Conservation (phyloP, 2,113 vertebrate species). For the Myxocyprinus asiaticus region DNA sequence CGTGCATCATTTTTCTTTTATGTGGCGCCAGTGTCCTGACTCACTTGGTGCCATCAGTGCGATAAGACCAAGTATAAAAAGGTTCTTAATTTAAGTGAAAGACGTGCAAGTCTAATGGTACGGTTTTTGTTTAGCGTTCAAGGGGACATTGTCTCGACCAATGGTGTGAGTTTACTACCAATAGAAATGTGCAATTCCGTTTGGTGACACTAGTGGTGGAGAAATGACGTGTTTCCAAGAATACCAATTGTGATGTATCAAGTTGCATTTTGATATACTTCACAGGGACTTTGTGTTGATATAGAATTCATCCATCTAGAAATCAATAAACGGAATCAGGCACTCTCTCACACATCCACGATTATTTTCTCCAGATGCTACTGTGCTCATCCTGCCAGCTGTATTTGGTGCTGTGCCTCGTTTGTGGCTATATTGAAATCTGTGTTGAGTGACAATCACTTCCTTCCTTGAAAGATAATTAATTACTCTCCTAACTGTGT, state of each 20-base stretch:
- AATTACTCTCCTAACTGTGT: slow-evolving; percentile 43
- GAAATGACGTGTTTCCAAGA: neutral
- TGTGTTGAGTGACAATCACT: slow-evolving; percentile 52
- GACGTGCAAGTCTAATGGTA: too few species aligned
- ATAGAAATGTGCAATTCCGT: too few species aligned
- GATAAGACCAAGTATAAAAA: too few species aligned
- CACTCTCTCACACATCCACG: too few species aligned
- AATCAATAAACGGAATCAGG: slow-evolving; percentile 20
- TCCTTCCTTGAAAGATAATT: slow-evolving; percentile 53
- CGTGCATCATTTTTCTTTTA: neutral
- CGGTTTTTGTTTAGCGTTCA: too few species aligned
- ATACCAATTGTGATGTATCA: neutral
- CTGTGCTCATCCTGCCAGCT: slow-evolving; percentile 41
- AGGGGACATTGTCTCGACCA: too few species aligned
- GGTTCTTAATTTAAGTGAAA: too few species aligned
- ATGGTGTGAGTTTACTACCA: too few species aligned
- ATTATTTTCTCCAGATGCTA: slow-evolving; percentile 46
- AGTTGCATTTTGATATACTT: neutral
- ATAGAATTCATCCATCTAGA: slow-evolving; percentile 1
- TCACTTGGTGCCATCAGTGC: neutral
- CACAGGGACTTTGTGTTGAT: neutral
- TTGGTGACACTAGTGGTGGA: too few species aligned
- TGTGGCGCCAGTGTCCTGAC: too few species aligned
- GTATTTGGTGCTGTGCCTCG: slow-evolving; percentile 27
- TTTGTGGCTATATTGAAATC: slow-evolving; percentile 46